Base-by-base conservation (phyloP, 2,113 vertebrate species). In the Chloropsis cyanopogon region DNA sequence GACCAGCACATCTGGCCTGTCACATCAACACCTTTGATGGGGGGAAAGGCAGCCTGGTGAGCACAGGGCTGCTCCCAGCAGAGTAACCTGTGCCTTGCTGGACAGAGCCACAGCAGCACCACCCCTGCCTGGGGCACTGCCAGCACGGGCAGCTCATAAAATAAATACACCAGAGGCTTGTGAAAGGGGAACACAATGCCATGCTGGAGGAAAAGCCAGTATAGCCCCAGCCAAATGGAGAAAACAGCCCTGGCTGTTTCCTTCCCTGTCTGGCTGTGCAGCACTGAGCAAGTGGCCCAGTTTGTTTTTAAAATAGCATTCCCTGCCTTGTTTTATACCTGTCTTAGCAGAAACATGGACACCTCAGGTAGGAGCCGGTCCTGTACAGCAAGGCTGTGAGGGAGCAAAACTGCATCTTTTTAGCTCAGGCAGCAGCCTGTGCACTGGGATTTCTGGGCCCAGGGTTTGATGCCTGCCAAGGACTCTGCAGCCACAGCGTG, bases 371-470 rank as follows among this genome's bases (percentile, higher is more conserved):
- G 72, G 5, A 31, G 21, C 49, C n/a, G 41, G 17, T 33, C 44
- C 63, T 52, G 33, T 24, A 2, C 1, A 5, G 33, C 0, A 0
- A 64, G 60, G 25, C 11, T 44, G 41, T 26, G 57, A 31, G 42
- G 71, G 54, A 90, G 46, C 70, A 76, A 22, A 86, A 6, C 44
- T 31, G 31, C 37, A 15, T 57, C 71, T 16, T 25, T 33, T 28
- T 10, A 72, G n/a, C 63, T 72, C n/a, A 5, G 53, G 41, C 63
- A 77, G 80, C 82, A 77, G n/a, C 28, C 59, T 33, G 53, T 39
- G 44, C 63, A 0, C 8, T 37, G n/a, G 63, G 59, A n/a, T 61
- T 69, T 49, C 6, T 0, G 1, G 24, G 37, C 37, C 53, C 22
- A 0, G 47, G 54, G 69, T 47, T 33, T 50, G 50, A 29, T 49